Evolutionary conservation across 2,113 vertebrate genomes (phyloP).

Genomic region (Aythya baeri): DNA sequence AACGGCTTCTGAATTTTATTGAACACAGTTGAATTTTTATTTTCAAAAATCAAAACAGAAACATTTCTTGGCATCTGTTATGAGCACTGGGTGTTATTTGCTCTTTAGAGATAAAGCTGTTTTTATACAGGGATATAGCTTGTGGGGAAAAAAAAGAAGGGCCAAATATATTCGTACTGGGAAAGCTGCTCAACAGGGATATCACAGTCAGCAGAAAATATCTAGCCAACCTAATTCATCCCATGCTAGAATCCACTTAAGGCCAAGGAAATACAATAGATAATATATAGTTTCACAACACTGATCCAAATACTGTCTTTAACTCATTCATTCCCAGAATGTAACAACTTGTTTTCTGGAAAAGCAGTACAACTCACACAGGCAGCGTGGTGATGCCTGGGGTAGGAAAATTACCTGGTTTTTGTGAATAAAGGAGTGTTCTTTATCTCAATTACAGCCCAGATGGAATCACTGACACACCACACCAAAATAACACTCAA

Average conservation of each 20-base stretch:
- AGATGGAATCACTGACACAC: not conserved
- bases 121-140: conserved; percentile 77
- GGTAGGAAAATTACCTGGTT: not conserved
- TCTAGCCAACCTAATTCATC: conserved; percentile 61
- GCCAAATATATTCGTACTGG: conserved; percentile 78
- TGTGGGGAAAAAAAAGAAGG: conserved; percentile 73
- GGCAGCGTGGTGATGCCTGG: not conserved
- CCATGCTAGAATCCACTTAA: conserved; percentile 62
- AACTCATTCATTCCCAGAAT: conserved; percentile 64
- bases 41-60: conserved; percentile 86
- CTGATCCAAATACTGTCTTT: conserved; percentile 53
- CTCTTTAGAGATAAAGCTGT: conserved; percentile 87
- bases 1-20: conserved; percentile 86
- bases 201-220: conserved; percentile 77
- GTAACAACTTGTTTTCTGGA: not conserved
- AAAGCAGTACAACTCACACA: not conserved
- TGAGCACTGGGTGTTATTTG: conserved; percentile 86
- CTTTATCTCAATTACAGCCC: not conserved
- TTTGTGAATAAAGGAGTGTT: not conserved
- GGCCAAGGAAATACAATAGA: conserved; percentile 70
- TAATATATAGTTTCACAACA: conserved; percentile 52
- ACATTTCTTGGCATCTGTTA: conserved; percentile 86
- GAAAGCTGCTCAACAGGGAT: conserved; percentile 78
- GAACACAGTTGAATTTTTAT: conserved; percentile 87
- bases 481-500: not conserved